phyloP scores from a whole-genome alignment of 2,113 vertebrate species.

The Diphyllodes magnificus region DNA sequence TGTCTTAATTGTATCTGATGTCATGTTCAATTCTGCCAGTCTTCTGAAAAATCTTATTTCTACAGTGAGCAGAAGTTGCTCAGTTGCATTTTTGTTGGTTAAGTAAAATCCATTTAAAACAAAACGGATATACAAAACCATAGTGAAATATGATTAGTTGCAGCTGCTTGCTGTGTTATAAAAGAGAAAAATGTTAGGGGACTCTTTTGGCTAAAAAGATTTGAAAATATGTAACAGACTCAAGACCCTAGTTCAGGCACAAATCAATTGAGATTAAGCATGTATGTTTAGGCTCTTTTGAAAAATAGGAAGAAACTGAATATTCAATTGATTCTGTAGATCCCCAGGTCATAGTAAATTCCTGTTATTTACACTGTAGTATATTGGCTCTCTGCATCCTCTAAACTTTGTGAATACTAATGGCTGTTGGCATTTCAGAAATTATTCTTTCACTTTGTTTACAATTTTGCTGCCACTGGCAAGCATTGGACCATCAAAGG shows the following conservation, averaged over 20 bases:
- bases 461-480: not conserved
- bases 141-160: not conserved
- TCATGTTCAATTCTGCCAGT: not conserved
- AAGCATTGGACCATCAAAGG: not conserved
- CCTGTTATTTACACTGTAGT: not conserved
- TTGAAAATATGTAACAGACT: not conserved
- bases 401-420: not conserved
- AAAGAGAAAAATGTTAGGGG: not conserved
- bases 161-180: slow-evolving; percentile 6
- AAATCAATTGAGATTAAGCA: not conserved
- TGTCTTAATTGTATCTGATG: not conserved
- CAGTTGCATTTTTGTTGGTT: not conserved
- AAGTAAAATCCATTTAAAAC: not conserved
- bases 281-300: not conserved
- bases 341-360: not conserved
- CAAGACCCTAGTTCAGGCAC: not conserved
- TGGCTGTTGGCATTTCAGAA: not conserved
- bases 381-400: not conserved
- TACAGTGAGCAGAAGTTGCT: not conserved
- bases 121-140: not conserved
- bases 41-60: not conserved
- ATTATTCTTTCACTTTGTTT: not conserved
- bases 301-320: not conserved
- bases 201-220: not conserved
- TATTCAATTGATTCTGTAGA: not conserved